phyloP scores from a whole-genome alignment of 2,888 invertebrate genomes.

The Metacarcinus magister region DNA sequence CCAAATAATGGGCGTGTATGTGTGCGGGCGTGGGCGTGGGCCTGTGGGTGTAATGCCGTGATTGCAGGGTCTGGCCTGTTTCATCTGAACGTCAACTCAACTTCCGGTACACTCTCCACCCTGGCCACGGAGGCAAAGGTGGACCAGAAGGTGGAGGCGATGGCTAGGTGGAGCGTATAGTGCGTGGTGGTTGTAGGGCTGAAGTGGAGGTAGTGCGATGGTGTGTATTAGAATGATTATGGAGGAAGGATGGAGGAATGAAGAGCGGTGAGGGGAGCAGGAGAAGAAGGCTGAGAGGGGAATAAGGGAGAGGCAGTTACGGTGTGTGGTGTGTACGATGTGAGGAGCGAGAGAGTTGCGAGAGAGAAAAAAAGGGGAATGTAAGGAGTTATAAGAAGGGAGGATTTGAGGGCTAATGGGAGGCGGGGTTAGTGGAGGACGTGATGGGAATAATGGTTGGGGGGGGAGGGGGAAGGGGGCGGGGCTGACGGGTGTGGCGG shows the following conservation, averaged over 20 bases:
- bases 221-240: background rate
- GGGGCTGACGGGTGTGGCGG: background rate
- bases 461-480: background rate
- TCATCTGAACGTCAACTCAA: constrained; percentile 41
- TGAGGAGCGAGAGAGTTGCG: background rate
- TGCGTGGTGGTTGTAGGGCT: background rate
- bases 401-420: background rate
- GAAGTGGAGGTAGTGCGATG: background rate
- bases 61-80: constrained; percentile 56
- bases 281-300: background rate
- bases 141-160: constrained; percentile 8
- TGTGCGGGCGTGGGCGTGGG: background rate
- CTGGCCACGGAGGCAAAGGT: background rate
- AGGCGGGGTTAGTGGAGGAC: constrained; percentile 5
- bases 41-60: background rate
- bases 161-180: background rate
- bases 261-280: background rate
- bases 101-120: constrained; percentile 21
- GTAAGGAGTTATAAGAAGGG: background rate
- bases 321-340: background rate
- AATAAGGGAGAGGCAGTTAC: background rate
- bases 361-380: background rate
- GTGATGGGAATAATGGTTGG: constrained; percentile 30
- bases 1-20: background rate
- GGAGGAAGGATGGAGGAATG: background rate